Evolutionary conservation across 2,888 invertebrate genomes (phyloP).

Genomic region (Pristionchus mayeri): DNA sequence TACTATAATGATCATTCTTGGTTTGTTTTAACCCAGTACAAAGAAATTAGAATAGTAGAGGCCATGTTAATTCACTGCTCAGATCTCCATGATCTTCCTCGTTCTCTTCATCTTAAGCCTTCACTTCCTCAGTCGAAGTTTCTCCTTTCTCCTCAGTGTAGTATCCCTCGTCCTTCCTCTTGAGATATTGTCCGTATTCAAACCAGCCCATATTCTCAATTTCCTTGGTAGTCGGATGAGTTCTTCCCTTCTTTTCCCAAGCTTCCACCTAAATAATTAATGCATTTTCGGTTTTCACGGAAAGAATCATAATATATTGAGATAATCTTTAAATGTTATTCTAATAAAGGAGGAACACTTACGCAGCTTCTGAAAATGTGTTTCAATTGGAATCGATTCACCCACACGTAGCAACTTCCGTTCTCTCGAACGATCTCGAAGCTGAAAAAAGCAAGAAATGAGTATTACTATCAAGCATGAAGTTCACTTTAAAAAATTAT

Average conservation of each 20-base stretch:
- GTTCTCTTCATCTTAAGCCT: too few relatives aligned
- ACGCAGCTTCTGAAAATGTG: background rate
- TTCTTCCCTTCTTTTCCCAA: background rate
- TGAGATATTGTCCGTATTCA: background rate
- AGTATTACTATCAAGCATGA: too few relatives aligned
- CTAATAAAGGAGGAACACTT: too few relatives aligned
- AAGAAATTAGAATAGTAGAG: too few relatives aligned
- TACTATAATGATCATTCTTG: too few relatives aligned
- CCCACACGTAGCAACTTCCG: background rate
- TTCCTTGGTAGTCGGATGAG: background rate
- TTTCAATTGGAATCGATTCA: background rate
- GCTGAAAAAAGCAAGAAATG: too few relatives aligned
- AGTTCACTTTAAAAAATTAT: too few relatives aligned
- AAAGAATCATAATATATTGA: background rate
- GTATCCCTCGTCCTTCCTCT: background rate
- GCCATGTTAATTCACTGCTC: too few relatives aligned
- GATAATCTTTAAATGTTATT: background rate
- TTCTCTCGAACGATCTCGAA: constrained; percentile 8
- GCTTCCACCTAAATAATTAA: background rate
- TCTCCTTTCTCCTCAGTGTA: background rate
- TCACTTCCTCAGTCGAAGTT: background rate
- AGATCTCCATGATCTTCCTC: too few relatives aligned
- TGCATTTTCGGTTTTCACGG: background rate
- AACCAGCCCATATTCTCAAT: background rate
- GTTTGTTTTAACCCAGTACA: too few relatives aligned